Conservation (phyloP, 2,797 vertebrate species). For the Picus viridis region DNA sequence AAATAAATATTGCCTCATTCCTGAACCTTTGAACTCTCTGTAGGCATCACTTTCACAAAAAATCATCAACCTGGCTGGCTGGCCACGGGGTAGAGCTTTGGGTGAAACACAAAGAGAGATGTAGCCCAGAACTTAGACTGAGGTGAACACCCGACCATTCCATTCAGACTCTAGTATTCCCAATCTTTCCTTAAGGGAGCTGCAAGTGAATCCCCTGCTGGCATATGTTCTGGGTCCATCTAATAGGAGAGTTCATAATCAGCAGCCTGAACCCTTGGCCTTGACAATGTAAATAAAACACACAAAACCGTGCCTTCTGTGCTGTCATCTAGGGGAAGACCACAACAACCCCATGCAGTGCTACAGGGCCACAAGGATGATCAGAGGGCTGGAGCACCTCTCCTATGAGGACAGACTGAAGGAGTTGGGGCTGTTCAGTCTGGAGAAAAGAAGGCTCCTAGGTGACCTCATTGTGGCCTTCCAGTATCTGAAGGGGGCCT, state of each 20-base stretch:
- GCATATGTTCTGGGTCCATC: background rate
- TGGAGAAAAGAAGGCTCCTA: too few relatives aligned
- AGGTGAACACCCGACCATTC: background rate
- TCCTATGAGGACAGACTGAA: too few relatives aligned
- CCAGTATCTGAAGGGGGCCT: too few relatives aligned
- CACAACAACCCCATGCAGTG: too few relatives aligned
- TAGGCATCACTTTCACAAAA: background rate
- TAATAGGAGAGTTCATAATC: background rate
- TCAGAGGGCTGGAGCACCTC: too few relatives aligned
- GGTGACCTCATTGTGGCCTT: too few relatives aligned
- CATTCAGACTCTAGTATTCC: conserved; percentile 2
- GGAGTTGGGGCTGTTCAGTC: too few relatives aligned
- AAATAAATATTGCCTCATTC: conserved; percentile 11
- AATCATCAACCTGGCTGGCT: background rate
- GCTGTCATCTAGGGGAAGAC: background rate
- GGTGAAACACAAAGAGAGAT: background rate
- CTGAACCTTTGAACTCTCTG: conserved; percentile 31
- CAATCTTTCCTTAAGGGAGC: conserved; percentile 12
- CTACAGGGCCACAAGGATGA: too few relatives aligned
- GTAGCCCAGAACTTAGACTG: background rate
- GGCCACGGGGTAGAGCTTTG: background rate
- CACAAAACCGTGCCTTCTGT: background rate
- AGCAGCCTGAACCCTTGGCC: background rate
- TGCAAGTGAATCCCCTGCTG: conserved; percentile 20
- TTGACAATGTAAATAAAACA: conserved; percentile 33